Base-by-base conservation (phyloP, 2,797 vertebrate species). In the Trematomus bernacchii region DNA sequence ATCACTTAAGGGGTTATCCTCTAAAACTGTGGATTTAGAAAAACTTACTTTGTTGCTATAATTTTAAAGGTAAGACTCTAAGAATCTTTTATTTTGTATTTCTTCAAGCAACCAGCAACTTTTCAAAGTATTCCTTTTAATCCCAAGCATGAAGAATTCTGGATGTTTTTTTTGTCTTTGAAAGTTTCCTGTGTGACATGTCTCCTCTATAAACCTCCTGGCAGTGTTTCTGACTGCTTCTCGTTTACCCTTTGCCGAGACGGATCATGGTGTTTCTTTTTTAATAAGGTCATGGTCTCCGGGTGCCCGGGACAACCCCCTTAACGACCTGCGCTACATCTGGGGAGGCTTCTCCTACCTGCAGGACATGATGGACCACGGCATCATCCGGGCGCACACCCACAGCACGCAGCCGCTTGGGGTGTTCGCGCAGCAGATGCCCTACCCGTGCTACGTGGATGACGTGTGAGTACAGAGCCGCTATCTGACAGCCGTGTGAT, bases 301-400 rank as follows among this genome's bases (percentile, higher is more conserved):
- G 0, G 97, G 97, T 83, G 97, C 98, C 46, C 94, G 95, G 60
- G 98, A 96, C 86, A 96, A 96, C 85, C 84, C 97, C 50, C 97
- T 96, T 86, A 97, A 97, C 61, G 96, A 99, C 83, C 94, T 98
- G 93, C 96, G 95, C 44, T 99, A 99, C 7, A 92, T 99, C 21
- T 97, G 96, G 95, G 98, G 98, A n/a, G 98, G 98, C 73, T 99
- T 99, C 42, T 85, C 96, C 74, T 99, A 99, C 85, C 92, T 99
- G 74, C 97, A 99, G 88, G 98, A 99, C 57, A 96, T 99, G 83
- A 88, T 99, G 44, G 98, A 99, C 80, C 96, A 97, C 9, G 97
- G 95, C 1, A 96, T 99, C 80, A 95, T 97, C 73, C 93, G 93
- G 53, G 75, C 85, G 1, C 95, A 97, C 46, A 97, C 97, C 0